Conservation (phyloP, 37 sponge, comb jelly and placozoan genomes). For the Ephydatia muelleri region DNA sequence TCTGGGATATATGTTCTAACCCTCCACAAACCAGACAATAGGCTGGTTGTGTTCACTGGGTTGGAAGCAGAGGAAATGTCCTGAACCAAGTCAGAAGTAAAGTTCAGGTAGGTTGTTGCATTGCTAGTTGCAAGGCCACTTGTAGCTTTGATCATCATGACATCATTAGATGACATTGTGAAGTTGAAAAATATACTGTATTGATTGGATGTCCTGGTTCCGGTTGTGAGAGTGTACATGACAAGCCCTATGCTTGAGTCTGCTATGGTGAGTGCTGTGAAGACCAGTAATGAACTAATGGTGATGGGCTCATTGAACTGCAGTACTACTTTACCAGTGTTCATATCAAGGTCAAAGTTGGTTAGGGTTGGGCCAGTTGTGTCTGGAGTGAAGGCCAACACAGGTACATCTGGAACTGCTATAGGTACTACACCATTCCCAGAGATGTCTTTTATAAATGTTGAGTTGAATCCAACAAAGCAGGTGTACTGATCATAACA, state of each 20-base stretch:
- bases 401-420: neutral
- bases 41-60: slow-evolving; percentile 20
- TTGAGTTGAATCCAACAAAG: slow-evolving; percentile 50
- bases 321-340: slow-evolving; percentile 56
- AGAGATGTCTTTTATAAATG: slow-evolving; percentile 69
- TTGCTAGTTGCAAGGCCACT: slow-evolving; percentile 52
- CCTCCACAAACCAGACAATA: slow-evolving; percentile 31
- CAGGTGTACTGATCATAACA: slow-evolving; percentile 57
- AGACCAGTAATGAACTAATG: neutral
- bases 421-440: slow-evolving; percentile 53
- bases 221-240: slow-evolving; percentile 61
- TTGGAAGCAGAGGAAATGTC: slow-evolving; percentile 56
- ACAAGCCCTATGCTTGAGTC: slow-evolving; percentile 28
- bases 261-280: slow-evolving; percentile 50
- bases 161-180: slow-evolving; percentile 46
- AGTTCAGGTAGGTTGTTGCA: slow-evolving; percentile 71
- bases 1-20: slow-evolving; percentile 53
- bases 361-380: slow-evolving; percentile 64
- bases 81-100: slow-evolving; percentile 50
- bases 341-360: slow-evolving; percentile 67
- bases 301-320: slow-evolving; percentile 85
- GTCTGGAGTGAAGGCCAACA: slow-evolving; percentile 54
- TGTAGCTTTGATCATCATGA: slow-evolving; percentile 71
- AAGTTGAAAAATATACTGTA: slow-evolving; percentile 56
- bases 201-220: slow-evolving; percentile 15